Percentiles rank a stretch among this genome's conserved stretches.
Conservation (phyloP, 2,797 vertebrate genomes). For the Graptemys geographica region DNA sequence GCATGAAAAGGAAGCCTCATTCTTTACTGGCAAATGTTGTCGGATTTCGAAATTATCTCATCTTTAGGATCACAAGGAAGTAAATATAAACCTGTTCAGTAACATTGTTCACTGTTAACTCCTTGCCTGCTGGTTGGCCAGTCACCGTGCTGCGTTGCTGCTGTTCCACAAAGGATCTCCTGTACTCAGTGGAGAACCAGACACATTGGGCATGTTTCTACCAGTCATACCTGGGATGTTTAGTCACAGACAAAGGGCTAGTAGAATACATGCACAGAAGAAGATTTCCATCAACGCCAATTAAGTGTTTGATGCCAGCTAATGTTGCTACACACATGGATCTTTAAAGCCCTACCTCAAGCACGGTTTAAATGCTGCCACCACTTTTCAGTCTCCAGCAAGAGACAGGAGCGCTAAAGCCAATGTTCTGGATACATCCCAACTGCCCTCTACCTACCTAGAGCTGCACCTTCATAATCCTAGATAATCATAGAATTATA, state of each 20-base stretch:
- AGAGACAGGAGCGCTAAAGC: accelerated
- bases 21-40: background rate
- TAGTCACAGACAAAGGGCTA: background rate
- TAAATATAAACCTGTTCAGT: constrained; percentile 51
- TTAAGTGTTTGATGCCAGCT: accelerated
- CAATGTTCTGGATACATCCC: accelerated
- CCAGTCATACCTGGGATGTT: background rate
- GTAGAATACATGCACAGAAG: accelerated
- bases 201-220: background rate
- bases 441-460: accelerated
- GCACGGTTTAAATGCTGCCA: background rate
- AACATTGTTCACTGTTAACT: background rate
- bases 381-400: background rate
- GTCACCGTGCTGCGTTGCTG: background rate
- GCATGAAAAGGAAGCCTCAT: background rate
- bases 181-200: background rate
- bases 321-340: accelerated
- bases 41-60: constrained; percentile 11
- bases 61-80: constrained; percentile 1
- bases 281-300: accelerated
- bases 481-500: too few relatives aligned
- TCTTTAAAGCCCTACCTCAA: accelerated
- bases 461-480: background rate
- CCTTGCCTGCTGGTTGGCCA: background rate
- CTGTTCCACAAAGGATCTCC: background rate